A percentile compares a stretch with the other conserved stretches of the same genome.
Evolutionary conservation across 1,140 invertebrate species (phyloP).

Genomic region (Drosophila oshimai): DNA sequence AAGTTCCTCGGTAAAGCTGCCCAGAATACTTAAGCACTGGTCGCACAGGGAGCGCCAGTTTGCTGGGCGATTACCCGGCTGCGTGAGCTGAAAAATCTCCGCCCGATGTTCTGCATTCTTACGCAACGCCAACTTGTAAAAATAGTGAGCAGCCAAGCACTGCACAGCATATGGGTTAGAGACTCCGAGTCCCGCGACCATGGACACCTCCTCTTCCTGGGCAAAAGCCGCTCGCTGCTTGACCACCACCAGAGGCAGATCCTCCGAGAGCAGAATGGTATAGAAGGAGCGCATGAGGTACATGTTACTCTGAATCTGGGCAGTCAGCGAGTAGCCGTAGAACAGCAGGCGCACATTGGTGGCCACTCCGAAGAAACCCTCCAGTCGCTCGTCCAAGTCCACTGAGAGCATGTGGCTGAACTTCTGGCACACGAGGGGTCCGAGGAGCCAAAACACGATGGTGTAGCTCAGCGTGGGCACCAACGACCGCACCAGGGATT

Average conservation of each 20-base stretch:
- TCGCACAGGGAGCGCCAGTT: conserved; percentile 89
- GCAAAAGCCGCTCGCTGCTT: conserved; percentile 38
- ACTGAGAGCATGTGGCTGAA: conserved; percentile 46
- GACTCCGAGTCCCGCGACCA: conserved; percentile 85
- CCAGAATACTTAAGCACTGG: conserved; percentile 85
- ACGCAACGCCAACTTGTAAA: conserved; percentile 83
- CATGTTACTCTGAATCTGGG: conserved; percentile 87
- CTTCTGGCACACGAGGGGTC: conserved; percentile 22
- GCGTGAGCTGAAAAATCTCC: conserved; percentile 88
- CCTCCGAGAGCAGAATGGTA: conserved; percentile 87
- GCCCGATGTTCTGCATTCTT: conserved; percentile 82
- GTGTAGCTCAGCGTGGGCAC: conserved; percentile 86
- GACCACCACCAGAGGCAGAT: conserved; percentile 85
- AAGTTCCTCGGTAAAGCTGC: conserved; percentile 86
- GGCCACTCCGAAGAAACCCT: conserved; percentile 45
- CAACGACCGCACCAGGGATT: conserved; percentile 84
- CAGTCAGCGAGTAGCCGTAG: conserved; percentile 87
- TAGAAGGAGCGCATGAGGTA: conserved; percentile 88
- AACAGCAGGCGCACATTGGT: conserved; percentile 84
- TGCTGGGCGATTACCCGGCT: conserved; percentile 88
- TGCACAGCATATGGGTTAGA: conserved; percentile 86
- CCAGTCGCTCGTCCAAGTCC: conserved; percentile 55
- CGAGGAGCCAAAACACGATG: conserved; percentile 49
- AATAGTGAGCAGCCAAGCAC: conserved; percentile 88
- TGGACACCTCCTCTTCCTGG: conserved; percentile 62